phyloP scores from a whole-genome alignment of 2,888 invertebrate genomes.

The Torymus aiolomorphi region DNA sequence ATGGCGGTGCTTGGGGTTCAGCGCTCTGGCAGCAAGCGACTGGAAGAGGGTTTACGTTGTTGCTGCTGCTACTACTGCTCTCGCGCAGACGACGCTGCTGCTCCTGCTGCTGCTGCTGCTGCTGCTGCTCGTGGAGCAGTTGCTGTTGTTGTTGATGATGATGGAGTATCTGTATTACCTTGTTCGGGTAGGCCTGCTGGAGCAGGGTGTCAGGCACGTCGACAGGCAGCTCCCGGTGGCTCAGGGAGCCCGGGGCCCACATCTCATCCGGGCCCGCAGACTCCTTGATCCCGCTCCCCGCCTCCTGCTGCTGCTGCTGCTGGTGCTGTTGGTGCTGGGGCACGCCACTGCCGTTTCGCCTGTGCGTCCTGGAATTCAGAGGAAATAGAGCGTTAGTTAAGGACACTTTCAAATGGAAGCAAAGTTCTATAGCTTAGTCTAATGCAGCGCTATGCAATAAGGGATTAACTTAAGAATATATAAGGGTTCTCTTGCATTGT shows the following conservation, averaged over 20 bases:
- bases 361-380: constrained; percentile 83
- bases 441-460: background rate
- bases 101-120: background rate
- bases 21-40: constrained; percentile 46
- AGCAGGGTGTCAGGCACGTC: constrained; percentile 91
- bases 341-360: constrained; percentile 88
- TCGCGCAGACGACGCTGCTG: background rate
- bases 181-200: constrained; percentile 75
- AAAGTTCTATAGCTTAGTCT: background rate
- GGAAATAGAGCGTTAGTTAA: too few relatives aligned
- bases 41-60: background rate
- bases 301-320: constrained; percentile 78
- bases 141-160: background rate
- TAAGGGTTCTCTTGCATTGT: too few relatives aligned
- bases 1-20: constrained; percentile 60
- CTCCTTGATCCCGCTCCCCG: constrained; percentile 73
- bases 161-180: constrained; percentile 73
- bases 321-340: constrained; percentile 82
- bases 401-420: background rate
- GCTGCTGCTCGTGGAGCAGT: background rate
- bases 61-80: background rate
- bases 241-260: constrained; percentile 76
- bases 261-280: constrained; percentile 76
- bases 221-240: constrained; percentile 98
- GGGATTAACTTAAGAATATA: too few relatives aligned